Evolutionary conservation across 2,797 vertebrate genomes (phyloP).

Genomic region (Austrolebias charrua): DNA sequence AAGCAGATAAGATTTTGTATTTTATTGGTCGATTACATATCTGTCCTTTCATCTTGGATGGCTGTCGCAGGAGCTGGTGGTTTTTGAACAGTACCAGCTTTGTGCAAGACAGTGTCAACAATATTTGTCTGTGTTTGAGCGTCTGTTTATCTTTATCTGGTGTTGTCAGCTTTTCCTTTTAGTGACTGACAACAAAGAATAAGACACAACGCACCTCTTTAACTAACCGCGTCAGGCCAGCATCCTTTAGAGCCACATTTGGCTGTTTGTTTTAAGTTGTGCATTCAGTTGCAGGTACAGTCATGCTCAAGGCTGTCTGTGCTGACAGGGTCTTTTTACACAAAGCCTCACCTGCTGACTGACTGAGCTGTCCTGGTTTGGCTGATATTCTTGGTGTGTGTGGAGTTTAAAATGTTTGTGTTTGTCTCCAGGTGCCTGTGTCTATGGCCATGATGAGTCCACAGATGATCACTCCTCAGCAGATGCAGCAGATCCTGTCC

Average conservation of each 20-base stretch:
- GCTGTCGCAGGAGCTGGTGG: constrained; percentile 49
- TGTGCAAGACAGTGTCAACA: constrained; percentile 55
- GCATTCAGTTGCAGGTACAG: constrained; percentile 50
- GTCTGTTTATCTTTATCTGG: constrained; percentile 45
- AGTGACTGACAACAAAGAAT: constrained; percentile 43
- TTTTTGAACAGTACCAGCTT: constrained; percentile 37
- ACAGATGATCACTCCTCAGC: constrained; percentile 97
- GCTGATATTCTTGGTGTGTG: constrained; percentile 8
- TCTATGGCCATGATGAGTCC: constrained; percentile 99
- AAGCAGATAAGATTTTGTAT: constrained; percentile 77
- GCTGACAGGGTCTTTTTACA: constrained; percentile 25
- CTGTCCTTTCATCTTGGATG: constrained; percentile 53
- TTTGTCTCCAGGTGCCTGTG: constrained; percentile 86
- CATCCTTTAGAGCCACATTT: constrained; percentile 12
- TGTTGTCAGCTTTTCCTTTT: constrained; percentile 42
- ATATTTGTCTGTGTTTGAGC: constrained; percentile 19
- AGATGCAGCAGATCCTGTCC: constrained; percentile 98
- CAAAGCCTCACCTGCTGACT: constrained; percentile 37
- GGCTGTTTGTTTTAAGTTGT: constrained; percentile 49
- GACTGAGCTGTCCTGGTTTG: constrained; percentile 35
- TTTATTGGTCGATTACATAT: constrained; percentile 64
- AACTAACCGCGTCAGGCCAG: constrained; percentile 38
- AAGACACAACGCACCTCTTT: constrained; percentile 41
- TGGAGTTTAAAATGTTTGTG: constrained; percentile 8
- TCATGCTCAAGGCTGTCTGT: constrained; percentile 45